Percentiles rank a stretch among this genome's conserved stretches.
These are phyloP conservation scores for Teinopalpus imperialis DNA, from an alignment of 2,888 invertebrate genomes.

Conservation along the genomic window DNA sequence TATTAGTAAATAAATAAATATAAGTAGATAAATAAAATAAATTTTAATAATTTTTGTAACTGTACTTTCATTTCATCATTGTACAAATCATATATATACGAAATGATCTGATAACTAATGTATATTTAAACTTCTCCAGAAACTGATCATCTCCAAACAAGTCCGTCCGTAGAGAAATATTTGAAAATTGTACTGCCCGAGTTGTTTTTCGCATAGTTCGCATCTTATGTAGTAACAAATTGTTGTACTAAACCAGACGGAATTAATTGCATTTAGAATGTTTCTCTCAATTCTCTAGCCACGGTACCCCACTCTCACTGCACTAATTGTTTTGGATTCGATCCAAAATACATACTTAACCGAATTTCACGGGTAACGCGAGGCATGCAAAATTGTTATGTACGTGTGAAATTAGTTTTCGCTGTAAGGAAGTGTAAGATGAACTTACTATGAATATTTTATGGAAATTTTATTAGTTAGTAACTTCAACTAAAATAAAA, in stretches of 20 bases:
- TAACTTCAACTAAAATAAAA: no score
- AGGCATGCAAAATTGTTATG: constrained; percentile 57
- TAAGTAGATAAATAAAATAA: no score
- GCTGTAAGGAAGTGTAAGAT: constrained; percentile 12
- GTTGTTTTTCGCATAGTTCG: constrained; percentile 17
- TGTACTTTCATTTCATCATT: no score
- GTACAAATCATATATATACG: no score
- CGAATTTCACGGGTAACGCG: constrained; percentile 62
- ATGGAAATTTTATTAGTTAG: no score
- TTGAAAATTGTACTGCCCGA: constrained; percentile 6
- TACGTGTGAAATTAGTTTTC: constrained; percentile 34
- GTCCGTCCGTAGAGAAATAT: no score
- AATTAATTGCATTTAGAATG: constrained; percentile 58
- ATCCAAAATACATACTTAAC: constrained; percentile 77
- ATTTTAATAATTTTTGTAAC: no score
- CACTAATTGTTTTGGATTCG: constrained; percentile 78
- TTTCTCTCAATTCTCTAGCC: constrained; percentile 49
- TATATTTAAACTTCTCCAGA: no score
- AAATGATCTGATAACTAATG: no score
- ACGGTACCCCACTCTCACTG: constrained; percentile 50
- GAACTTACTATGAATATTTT: constrained; percentile 3
- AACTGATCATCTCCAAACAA: no score
- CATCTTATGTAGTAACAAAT: constrained; percentile 24
- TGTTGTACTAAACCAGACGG: constrained; percentile 35
- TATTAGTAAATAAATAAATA: no score